Evolutionary conservation across 2,113 vertebrate species (phyloP).

Genomic region (Phylloscopus trochilus): DNA sequence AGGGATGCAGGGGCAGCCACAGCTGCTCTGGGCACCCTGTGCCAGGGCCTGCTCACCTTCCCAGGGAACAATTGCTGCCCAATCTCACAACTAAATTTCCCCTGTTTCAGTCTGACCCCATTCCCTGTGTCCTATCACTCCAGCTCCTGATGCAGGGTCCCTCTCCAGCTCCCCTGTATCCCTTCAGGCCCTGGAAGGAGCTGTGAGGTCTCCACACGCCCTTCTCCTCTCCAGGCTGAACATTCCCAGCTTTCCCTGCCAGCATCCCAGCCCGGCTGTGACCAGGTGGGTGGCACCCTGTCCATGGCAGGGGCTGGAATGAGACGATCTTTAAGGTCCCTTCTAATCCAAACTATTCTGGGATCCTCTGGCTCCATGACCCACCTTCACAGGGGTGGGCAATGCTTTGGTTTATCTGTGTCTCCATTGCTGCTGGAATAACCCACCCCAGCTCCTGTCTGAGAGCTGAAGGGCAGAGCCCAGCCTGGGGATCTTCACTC

Average conservation of each 20-base stretch:
- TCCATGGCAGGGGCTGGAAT: not conserved
- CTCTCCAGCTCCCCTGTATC: not conserved
- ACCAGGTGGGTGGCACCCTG: not conserved
- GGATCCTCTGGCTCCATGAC: not conserved
- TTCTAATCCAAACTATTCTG: not conserved
- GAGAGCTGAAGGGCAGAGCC: not conserved
- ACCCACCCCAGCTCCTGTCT: not conserved
- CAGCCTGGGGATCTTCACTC: not conserved
- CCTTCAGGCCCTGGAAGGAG: not conserved
- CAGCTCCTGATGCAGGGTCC: not conserved
- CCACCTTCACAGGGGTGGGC: not conserved
- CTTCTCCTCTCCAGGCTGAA: not conserved
- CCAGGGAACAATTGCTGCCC: not conserved
- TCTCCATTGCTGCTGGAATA: not conserved
- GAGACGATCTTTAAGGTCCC: not conserved
- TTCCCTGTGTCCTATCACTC: accelerated
- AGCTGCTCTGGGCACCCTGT: not conserved
- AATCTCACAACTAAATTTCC: not conserved
- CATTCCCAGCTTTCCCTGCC: not conserved
- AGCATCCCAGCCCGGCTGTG: not conserved
- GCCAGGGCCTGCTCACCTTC: not conserved
- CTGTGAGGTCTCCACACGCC: not conserved
- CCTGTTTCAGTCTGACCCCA: accelerated
- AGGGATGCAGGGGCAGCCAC: not conserved
- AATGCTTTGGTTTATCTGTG: not conserved